Percentiles rank a stretch among this genome's conserved stretches.
Evolutionary conservation across 2,888 invertebrate genomes (phyloP).

Genomic region (Plebejus anna): DNA sequence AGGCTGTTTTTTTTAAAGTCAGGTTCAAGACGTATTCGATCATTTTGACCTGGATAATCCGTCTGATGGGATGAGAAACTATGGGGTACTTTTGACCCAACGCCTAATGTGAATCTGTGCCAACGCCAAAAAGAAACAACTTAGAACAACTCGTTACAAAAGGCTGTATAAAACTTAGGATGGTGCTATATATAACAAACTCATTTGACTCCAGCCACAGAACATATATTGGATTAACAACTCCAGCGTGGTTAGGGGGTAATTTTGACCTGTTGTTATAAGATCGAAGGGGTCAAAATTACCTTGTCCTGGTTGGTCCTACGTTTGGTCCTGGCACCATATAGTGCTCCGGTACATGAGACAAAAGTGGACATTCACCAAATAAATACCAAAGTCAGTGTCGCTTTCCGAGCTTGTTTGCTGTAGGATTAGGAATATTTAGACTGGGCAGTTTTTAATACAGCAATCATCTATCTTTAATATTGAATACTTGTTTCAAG

Average conservation of each 20-base stretch:
- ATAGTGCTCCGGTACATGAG: constrained; percentile 44
- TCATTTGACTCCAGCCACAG: neutral
- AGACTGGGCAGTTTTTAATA: constrained; percentile 25
- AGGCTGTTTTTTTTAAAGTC: too few relatives aligned
- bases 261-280: neutral
- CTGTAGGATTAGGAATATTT: constrained; percentile 37
- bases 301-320: neutral
- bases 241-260: neutral
- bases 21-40: too few relatives aligned
- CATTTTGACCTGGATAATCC: too few relatives aligned
- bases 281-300: neutral
- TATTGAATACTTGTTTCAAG: too few relatives aligned
- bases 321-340: constrained; percentile 40
- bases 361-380: constrained; percentile 52
- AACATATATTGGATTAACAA: too few relatives aligned
- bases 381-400: constrained; percentile 49
- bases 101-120: too few relatives aligned
- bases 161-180: neutral
- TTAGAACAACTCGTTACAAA: neutral
- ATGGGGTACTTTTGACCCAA: too few relatives aligned
- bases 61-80: too few relatives aligned
- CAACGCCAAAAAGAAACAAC: too few relatives aligned
- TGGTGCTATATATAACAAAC: neutral
- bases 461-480: too few relatives aligned
- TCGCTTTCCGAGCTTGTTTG: constrained; percentile 46